These are phyloP conservation scores for Hormaphis cornu DNA, from an alignment of 1,140 invertebrate genomes.

Conservation along the genomic window DNA sequence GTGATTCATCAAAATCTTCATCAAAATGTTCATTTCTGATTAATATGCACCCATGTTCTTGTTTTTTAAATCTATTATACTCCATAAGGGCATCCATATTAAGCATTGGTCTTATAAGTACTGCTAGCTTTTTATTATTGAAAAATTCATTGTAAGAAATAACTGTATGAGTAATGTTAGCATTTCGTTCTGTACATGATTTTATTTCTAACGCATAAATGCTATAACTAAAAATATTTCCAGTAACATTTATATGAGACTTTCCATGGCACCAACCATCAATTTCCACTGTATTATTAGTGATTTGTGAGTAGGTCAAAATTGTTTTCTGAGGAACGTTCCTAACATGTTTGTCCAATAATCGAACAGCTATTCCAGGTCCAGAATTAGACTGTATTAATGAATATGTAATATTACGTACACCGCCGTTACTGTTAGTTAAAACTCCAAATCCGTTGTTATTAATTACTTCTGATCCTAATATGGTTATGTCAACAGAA, in stretches of 20 bases:
- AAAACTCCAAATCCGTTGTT: constrained; percentile 89
- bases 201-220: constrained; percentile 60
- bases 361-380: constrained; percentile 64
- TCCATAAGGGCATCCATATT: constrained; percentile 71
- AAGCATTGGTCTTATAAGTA: constrained; percentile 73
- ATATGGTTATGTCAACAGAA: constrained; percentile 86
- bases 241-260: constrained; percentile 64
- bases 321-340: constrained; percentile 16
- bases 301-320: constrained; percentile 22
- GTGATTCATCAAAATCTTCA: constrained; percentile 61
- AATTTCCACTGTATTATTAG: constrained; percentile 15
- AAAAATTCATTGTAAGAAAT: constrained; percentile 79
- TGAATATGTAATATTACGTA: constrained; percentile 74
- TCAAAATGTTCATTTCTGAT: constrained; percentile 71
- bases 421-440: constrained; percentile 83
- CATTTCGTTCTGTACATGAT: constrained; percentile 42
- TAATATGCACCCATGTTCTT: constrained; percentile 71
- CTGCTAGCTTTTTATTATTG: constrained; percentile 61
- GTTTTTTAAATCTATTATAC: constrained; percentile 77
- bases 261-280: constrained; percentile 23
- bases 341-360: constrained; percentile 19
- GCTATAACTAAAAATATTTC: constrained; percentile 72
- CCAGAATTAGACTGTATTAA: constrained; percentile 69
- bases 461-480: constrained; percentile 73
- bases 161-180: constrained; percentile 52